Evolutionary conservation across 2,888 invertebrate genomes (phyloP), one percentile per base, ranked within the genome.

Genomic region (Dorcus parallelipipedus): DNA sequence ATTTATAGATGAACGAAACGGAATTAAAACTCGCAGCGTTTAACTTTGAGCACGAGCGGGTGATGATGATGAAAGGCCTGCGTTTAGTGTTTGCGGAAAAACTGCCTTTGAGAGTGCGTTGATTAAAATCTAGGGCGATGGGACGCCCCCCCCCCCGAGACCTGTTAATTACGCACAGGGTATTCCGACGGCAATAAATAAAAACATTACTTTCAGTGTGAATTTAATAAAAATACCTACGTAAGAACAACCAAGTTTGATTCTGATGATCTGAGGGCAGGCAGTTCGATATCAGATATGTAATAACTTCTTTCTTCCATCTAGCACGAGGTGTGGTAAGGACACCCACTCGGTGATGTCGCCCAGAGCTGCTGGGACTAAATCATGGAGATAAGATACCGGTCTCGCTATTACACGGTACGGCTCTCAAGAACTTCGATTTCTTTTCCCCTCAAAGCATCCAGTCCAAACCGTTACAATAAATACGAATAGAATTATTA

Each of bases 1-100:
- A 68, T 68, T 64, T 68, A 68, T 68, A 67, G 64, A 68, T 68
- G 66, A 58, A 60, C 65, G 52, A 52, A 62, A 61, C 54, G 56
- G 65, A 67, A 65, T 66, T 68, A 66, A 67, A 67, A 64, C 47
- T 58, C 57, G 38, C 54, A 52, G 23, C 23, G 45, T 45, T 45
- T 45, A 17, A 45, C 20, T 20, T 45, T 45, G 20, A 23, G 23
- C 17, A 9, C 20, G 9, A 2, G 1, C 17, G 23, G 9, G 7
- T 20, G 20, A 20, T 20, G 20, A 20, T 20, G 20, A 20, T 20
- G 17, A 45, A 45, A 45, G 23, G 23, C 14, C 45, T 3, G 45
- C 17, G n/a, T 45, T 45, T 45, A 10, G 45, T 45, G 45, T 45
- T 45, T 45, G 45, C 20, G 23, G 45, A 4, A 45, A 10, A 20